Evolutionary conservation across 2,113 vertebrate species (phyloP).

Genomic region (Psettodes erumei): DNA sequence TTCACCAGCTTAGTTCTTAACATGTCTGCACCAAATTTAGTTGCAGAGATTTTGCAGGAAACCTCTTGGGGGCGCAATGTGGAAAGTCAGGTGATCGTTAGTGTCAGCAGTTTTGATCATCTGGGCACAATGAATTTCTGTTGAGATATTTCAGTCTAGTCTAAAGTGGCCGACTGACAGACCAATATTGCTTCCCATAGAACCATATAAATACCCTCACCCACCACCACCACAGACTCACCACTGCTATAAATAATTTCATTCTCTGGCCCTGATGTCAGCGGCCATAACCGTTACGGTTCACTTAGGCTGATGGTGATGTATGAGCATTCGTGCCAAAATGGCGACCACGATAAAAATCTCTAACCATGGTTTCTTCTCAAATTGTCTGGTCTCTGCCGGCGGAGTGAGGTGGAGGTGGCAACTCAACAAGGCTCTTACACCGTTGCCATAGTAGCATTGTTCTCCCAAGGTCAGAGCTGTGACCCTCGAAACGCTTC

Average conservation of each 20-base stretch:
- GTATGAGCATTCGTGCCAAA: not conserved
- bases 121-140: not conserved
- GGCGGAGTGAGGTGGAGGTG: not conserved
- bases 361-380: not conserved
- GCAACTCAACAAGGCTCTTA: slow-evolving; percentile 23
- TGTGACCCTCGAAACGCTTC: slow-evolving; percentile 42
- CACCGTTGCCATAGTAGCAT: slow-evolving; percentile 62
- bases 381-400: slow-evolving; percentile 3
- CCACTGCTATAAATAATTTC: not conserved
- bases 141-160: not conserved
- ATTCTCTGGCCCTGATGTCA: not conserved
- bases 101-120: not conserved
- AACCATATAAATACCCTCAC: slow-evolving; percentile 3
- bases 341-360: not conserved
- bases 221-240: not conserved
- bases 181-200: not conserved
- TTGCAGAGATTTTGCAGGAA: no score
- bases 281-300: not conserved
- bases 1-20: not conserved
- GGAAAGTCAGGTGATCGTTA: not conserved
- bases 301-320: not conserved
- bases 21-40: no score
- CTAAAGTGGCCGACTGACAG: not conserved
- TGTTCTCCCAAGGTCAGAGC: slow-evolving; percentile 62
- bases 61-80: no score